These are phyloP conservation scores for Hypotaenidia philippensis DNA, from an alignment of 2,797 vertebrate species.

Conservation along the genomic window DNA sequence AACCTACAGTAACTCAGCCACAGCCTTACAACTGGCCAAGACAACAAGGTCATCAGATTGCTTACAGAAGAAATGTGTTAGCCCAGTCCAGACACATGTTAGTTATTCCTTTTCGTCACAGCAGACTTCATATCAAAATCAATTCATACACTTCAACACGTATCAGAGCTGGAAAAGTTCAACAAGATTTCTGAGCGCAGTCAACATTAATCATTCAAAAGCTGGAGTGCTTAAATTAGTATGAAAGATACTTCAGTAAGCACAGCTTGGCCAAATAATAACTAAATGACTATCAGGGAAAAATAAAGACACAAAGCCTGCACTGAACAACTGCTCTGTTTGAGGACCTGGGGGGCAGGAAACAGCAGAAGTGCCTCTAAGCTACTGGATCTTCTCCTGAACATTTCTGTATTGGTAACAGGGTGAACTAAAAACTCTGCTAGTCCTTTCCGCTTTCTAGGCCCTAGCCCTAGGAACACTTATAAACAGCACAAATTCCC, in stretches of 20 bases:
- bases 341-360: not conserved
- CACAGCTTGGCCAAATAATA: slow-evolving; percentile 22
- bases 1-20: not conserved
- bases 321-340: not conserved
- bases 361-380: not conserved
- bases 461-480: not conserved
- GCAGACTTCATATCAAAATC: not conserved
- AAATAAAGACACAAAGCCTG: not conserved
- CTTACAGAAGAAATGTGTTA: not conserved
- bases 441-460: not conserved
- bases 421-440: not conserved
- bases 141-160: not conserved
- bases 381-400: not conserved
- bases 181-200: not conserved
- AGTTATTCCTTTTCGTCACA: not conserved
- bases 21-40: not conserved
- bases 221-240: slow-evolving; percentile 23
- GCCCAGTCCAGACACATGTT: not conserved
- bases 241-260: slow-evolving; percentile 22
- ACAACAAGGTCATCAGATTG: not conserved
- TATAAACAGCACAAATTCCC: not conserved
- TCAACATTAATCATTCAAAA: slow-evolving; percentile 42
- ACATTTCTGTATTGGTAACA: not conserved
- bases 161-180: not conserved
- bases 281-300: slow-evolving; percentile 4